These are phyloP conservation scores for Andrena marginata DNA, from an alignment of 2,888 invertebrate species.

Conservation along the genomic window DNA sequence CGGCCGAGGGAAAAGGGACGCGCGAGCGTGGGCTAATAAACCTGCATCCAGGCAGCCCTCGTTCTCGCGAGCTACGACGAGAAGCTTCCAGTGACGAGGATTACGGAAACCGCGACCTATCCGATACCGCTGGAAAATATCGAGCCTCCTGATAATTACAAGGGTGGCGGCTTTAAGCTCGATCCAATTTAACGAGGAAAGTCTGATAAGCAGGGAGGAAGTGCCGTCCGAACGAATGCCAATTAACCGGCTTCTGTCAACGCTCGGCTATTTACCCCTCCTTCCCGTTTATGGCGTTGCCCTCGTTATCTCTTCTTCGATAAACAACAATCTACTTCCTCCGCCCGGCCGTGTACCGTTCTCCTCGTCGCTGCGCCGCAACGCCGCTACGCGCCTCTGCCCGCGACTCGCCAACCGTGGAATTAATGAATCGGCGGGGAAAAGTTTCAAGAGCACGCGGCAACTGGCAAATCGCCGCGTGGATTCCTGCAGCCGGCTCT, in stretches of 20 bases:
- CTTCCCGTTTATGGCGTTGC: neutral
- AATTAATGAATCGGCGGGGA: conserved; percentile 43
- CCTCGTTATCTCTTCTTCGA: conserved; percentile 46
- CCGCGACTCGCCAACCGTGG: conserved; percentile 4
- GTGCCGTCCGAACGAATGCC: conserved; percentile 2
- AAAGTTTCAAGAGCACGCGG: neutral
- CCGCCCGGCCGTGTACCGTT: conserved; percentile 35
- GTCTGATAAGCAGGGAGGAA: neutral
- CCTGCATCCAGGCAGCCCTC: too few species aligned
- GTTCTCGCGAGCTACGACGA: too few species aligned
- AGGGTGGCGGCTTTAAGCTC: neutral
- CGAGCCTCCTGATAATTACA: too few species aligned
- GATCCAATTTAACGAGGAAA: conserved; percentile 2
- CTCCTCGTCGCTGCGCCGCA: conserved; percentile 17
- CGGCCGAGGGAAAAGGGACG: neutral
- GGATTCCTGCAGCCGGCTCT: neutral
- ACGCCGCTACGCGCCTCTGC: neutral
- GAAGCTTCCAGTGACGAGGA: neutral
- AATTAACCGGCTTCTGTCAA: conserved; percentile 37
- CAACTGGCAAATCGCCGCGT: neutral
- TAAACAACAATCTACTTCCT: conserved; percentile 61
- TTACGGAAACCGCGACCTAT: neutral
- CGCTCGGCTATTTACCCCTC: conserved; percentile 18
- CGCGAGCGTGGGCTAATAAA: too few species aligned
- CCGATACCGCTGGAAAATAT: neutral